These are phyloP conservation scores for Phalloptychus januarius DNA, from an alignment of 2,797 vertebrate genomes.

Conservation along the genomic window DNA sequence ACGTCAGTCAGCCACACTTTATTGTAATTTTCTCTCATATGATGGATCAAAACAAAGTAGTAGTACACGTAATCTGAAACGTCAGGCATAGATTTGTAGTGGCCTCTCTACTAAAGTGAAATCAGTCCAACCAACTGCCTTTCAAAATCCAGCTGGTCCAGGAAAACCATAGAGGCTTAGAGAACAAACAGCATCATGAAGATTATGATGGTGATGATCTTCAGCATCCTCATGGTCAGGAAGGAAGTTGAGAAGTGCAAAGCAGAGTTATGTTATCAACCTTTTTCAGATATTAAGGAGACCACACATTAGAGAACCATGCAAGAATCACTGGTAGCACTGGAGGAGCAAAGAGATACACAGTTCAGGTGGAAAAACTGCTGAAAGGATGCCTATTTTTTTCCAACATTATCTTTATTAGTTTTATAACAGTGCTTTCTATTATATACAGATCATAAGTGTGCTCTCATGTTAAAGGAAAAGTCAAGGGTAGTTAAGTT, in stretches of 20 bases:
- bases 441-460: no score
- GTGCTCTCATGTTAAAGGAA: no score
- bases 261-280: neutral
- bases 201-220: no score
- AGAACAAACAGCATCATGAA: neutral
- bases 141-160: neutral
- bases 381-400: neutral
- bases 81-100: neutral
- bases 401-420: no score
- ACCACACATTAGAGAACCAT: neutral
- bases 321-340: neutral
- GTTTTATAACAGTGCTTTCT: no score
- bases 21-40: neutral
- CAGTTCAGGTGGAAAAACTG: neutral
- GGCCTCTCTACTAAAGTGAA: neutral
- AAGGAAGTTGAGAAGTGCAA: neutral
- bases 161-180: neutral
- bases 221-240: no score
- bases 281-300: neutral
- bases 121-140: neutral
- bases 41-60: neutral
- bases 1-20: neutral
- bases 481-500: no score
- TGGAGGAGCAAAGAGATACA: neutral
- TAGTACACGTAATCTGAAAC: neutral